Percentiles rank a stretch among this genome's conserved stretches.
Evolutionary conservation across 2,113 vertebrate species (phyloP).

Genomic region (Campylomormyrus numenius): DNA sequence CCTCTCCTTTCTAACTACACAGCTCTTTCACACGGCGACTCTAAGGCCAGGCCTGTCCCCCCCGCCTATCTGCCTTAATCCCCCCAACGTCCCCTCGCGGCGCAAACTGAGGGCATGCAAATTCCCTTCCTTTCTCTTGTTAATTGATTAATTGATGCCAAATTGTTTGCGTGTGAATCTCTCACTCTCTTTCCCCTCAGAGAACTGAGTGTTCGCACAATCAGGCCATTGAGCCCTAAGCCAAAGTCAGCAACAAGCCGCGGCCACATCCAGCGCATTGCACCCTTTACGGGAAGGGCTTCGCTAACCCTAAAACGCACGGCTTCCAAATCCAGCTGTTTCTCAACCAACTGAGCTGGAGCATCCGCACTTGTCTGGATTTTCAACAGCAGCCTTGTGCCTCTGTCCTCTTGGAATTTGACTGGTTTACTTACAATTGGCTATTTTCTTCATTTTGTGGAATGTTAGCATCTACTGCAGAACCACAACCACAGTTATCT

Average conservation of each 20-base stretch:
- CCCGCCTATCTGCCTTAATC: background rate
- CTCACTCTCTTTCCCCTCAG: constrained; percentile 4
- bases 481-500: background rate
- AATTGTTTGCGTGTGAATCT: constrained; percentile 50
- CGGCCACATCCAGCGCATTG: background rate
- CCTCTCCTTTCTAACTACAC: constrained; percentile 56
- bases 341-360: background rate
- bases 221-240: background rate
- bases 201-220: background rate
- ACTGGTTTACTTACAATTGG: background rate
- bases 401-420: background rate
- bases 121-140: constrained; percentile 60
- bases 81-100: background rate
- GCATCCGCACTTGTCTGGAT: background rate
- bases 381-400: background rate
- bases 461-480: background rate
- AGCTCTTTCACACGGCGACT: constrained; percentile 39
- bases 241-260: constrained; percentile 2
- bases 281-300: background rate
- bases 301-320: background rate
- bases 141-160: constrained; percentile 71
- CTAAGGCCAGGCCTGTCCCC: constrained; percentile 47
- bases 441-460: background rate
- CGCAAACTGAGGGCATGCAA: constrained; percentile 48
- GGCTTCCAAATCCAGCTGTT: background rate